These are phyloP conservation scores for Anhinga rufa DNA, from an alignment of 2,113 vertebrate species.

Conservation along the genomic window DNA sequence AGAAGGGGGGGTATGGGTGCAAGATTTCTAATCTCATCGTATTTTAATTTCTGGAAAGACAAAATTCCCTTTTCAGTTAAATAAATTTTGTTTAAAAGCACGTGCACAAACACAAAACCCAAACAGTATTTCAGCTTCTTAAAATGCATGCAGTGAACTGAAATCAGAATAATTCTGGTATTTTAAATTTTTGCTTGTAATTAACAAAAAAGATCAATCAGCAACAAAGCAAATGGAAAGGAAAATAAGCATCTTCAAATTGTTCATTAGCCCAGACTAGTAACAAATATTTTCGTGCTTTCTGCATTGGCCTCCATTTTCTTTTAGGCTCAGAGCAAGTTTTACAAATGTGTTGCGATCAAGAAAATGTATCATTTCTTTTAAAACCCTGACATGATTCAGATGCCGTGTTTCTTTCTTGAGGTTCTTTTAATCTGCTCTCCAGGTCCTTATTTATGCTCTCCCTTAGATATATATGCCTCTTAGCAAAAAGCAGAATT, in stretches of 20 bases:
- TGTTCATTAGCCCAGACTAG: neutral
- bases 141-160: neutral
- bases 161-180: neutral
- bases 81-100: neutral
- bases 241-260: neutral
- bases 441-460: slow-evolving; percentile 28
- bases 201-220: neutral
- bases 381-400: slow-evolving; percentile 20
- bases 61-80: neutral
- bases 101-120: neutral
- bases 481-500: slow-evolving; percentile 36
- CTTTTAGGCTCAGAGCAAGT: neutral
- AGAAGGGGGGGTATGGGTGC: neutral
- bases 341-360: neutral
- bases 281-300: neutral
- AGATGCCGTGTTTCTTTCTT: slow-evolving; percentile 7
- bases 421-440: slow-evolving; percentile 24
- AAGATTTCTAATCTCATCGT: neutral
- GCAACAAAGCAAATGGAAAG: neutral
- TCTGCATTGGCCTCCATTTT: neutral
- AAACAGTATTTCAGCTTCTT: neutral
- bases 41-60: slow-evolving; percentile 13
- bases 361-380: neutral
- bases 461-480: neutral
- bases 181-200: slow-evolving; percentile 4